Evolutionary conservation across 2,888 invertebrate species (phyloP).

Genomic region (Sarcophaga caerulescens): DNA sequence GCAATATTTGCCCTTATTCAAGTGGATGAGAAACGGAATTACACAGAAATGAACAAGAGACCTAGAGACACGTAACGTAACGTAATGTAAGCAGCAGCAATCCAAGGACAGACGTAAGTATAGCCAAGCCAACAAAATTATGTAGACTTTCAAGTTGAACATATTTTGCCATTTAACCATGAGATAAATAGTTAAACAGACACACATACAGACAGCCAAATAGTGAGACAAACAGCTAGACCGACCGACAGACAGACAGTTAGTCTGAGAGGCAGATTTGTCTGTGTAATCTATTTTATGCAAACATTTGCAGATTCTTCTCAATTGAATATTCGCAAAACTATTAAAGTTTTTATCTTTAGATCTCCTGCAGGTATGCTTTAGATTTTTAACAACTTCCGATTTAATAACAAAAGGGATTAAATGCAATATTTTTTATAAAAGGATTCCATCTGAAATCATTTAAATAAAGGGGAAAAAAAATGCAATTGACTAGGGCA

Average conservation of each 20-base stretch:
- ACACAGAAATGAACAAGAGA: conserved; percentile 13
- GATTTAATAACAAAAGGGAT: not conserved
- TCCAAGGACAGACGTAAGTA: not conserved
- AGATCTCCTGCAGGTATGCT: conserved; percentile 1
- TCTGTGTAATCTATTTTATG: conserved; percentile 55
- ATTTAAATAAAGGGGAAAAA: not conserved
- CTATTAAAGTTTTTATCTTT: conserved; percentile 44
- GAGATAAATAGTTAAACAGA: conserved; percentile 27
- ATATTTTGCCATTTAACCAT: not conserved
- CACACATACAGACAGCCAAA: conserved; percentile 3
- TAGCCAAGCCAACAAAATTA: not conserved
- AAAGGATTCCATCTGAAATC: not conserved
- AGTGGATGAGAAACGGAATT: conserved; percentile 24
- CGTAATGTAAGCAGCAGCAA: not conserved
- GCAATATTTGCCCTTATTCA: conserved; percentile 41
- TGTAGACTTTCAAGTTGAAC: not conserved
- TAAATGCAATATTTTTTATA: not conserved
- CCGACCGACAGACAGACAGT: conserved; percentile 11
- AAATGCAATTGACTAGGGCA: too few relatives aligned
- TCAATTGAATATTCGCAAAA: conserved; percentile 45
- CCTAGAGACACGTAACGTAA: not conserved
- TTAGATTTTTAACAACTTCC: not conserved
- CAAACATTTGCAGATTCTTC: conserved; percentile 59
- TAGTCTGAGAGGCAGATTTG: conserved; percentile 8
- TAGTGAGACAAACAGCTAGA: conserved; percentile 38